Percentiles rank a stretch among this genome's conserved stretches.
Conservation (phyloP, 2,797 vertebrate species). For the Enteromius unitaeniatus region DNA sequence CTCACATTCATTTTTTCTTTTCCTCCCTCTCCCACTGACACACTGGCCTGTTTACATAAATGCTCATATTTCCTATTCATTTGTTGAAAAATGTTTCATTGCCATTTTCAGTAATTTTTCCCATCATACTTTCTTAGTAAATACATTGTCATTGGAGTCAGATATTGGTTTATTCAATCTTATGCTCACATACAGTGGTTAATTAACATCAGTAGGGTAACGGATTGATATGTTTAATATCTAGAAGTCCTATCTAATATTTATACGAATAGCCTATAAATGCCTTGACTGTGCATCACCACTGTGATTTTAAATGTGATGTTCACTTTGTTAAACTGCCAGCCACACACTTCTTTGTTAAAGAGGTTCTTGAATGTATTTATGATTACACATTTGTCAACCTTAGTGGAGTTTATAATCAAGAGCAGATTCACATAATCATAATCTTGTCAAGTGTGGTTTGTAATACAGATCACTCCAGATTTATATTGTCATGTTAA, state of each 20-base stretch:
- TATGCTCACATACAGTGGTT: background rate
- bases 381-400: background rate
- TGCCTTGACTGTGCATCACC: background rate
- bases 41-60: constrained; percentile 28
- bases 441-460: background rate
- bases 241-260: background rate
- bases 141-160: background rate
- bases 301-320: background rate
- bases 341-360: background rate
- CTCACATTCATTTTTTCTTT: background rate
- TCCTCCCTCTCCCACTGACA: constrained; percentile 17
- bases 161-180: background rate
- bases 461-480: background rate
- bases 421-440: background rate
- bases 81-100: background rate
- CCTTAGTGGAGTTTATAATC: background rate
- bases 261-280: background rate
- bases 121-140: background rate
- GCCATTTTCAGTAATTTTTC: background rate
- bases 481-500: background rate
- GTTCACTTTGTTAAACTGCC: background rate
- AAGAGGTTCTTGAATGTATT: background rate
- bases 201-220: background rate
- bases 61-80: constrained; percentile 11
- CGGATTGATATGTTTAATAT: background rate